Evolutionary conservation across 1,140 invertebrate genomes (phyloP), one percentile per base, ranked within the genome.

Genomic region (Myzus persicae): DNA sequence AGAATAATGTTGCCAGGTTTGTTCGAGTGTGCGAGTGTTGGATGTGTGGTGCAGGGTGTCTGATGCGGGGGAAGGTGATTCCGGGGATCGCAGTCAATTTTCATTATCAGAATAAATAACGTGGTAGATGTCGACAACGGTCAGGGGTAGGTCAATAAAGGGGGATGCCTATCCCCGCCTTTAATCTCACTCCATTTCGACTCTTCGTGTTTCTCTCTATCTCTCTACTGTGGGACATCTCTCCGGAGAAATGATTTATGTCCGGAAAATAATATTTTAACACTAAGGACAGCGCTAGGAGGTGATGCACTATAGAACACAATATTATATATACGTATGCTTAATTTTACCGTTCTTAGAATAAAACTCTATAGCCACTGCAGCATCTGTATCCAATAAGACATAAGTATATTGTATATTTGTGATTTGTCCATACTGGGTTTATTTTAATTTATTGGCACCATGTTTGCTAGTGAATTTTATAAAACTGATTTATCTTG

Each of bases 241-340:
- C 42, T 91, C 59, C 8, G 26, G 38, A 48, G 20, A 76, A 82
- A 91, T 91, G 90, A 91, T 82, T 91, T 91, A 91, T 91, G 67
- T 81, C 42, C 31, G 42, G 44, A 5, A 18, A 44, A 76, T 46
- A 22, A 76, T 76, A 90, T 90, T 40, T 40, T 42, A 44, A 67
- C 42, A 44, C 90, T 24, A 31, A 40, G 54, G 40, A 24, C 8
- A 20, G 44, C 44, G n/a, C 42, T 4, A 1, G 22, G 8, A 1
- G 3, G 36, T 22, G 48, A 51, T 44, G 22, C 44, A 20, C 44
- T 31, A n/a, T 31, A 88, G 46, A 88, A 38, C 11, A 85, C 14
- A 88, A 82, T 24, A 20, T 44, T 67, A 38, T 67, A 76, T 48
- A 46, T 14, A 18, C 0, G 48, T 67, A 90, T 9, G 90, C 18